phyloP scores from a whole-genome alignment of 2,888 invertebrate genomes.

The Hyposoter didymator region DNA sequence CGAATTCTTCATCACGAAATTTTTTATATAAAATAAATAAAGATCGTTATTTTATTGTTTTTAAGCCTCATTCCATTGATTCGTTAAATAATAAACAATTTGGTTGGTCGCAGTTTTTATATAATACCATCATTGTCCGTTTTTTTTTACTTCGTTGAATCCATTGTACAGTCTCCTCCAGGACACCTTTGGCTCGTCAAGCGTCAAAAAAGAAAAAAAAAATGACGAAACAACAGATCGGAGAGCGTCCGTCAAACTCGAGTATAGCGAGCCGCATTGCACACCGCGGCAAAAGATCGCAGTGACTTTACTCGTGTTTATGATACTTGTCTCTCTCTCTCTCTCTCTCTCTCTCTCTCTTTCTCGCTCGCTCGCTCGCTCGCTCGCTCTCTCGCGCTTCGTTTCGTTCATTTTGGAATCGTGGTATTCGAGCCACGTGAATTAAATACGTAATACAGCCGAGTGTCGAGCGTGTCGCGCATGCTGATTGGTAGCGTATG shows the following conservation, averaged over 20 bases:
- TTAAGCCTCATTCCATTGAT: background rate
- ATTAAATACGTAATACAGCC: constrained; percentile 80
- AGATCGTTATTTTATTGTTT: background rate
- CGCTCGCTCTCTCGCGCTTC: constrained; percentile 30
- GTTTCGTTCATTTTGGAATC: constrained; percentile 70
- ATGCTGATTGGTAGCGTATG: constrained; percentile 74
- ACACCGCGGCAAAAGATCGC: constrained; percentile 24
- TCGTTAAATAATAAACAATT: background rate
- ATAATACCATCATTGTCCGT: background rate
- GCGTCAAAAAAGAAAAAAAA: background rate
- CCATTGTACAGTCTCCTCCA: background rate
- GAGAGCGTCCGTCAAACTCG: constrained; percentile 49
- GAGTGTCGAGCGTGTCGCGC: constrained; percentile 78
- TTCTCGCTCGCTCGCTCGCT: background rate
- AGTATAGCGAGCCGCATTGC: constrained; percentile 29
- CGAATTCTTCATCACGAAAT: background rate
- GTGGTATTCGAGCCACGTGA: constrained; percentile 78
- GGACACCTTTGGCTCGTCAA: background rate
- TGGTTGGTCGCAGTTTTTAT: background rate
- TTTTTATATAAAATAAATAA: background rate
- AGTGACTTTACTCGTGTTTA: constrained; percentile 37
- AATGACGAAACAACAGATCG: constrained; percentile 27
- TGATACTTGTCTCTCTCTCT: constrained; percentile 26
- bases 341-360: constrained; percentile 56
- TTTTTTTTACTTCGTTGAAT: background rate